phyloP scores from a whole-genome alignment of 2,113 vertebrate genomes.

The Mustela nigripes region DNA sequence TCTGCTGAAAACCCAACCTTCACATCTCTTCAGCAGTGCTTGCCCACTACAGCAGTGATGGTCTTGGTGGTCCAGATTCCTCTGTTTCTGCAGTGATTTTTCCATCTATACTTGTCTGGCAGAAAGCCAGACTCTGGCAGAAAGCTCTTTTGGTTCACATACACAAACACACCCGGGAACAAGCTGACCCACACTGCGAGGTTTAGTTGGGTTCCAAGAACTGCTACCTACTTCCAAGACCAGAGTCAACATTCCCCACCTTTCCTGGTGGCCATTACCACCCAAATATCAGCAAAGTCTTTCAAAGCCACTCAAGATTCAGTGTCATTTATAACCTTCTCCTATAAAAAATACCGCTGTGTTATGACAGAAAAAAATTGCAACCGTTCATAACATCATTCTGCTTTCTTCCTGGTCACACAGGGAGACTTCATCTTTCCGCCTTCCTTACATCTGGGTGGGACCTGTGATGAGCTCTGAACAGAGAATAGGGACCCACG shows the following conservation, averaged over 20 bases:
- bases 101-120: background rate
- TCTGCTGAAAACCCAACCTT: background rate
- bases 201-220: background rate
- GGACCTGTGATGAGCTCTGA: background rate
- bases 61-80: background rate
- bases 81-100: background rate
- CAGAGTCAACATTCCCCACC: background rate
- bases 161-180: background rate
- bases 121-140: background rate
- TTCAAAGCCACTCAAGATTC: background rate
- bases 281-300: background rate
- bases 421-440: background rate
- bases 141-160: background rate
- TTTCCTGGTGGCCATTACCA: background rate
- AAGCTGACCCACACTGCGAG: background rate
- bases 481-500: background rate
- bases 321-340: background rate
- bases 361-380: background rate
- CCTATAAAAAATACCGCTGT: background rate
- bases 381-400: background rate
- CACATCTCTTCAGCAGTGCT: background rate
- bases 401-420: background rate
- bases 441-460: background rate
- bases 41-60: accelerated
- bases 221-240: background rate